phyloP scores from a whole-genome alignment of 2,113 vertebrate genomes.

The Probosciger aterrimus region DNA sequence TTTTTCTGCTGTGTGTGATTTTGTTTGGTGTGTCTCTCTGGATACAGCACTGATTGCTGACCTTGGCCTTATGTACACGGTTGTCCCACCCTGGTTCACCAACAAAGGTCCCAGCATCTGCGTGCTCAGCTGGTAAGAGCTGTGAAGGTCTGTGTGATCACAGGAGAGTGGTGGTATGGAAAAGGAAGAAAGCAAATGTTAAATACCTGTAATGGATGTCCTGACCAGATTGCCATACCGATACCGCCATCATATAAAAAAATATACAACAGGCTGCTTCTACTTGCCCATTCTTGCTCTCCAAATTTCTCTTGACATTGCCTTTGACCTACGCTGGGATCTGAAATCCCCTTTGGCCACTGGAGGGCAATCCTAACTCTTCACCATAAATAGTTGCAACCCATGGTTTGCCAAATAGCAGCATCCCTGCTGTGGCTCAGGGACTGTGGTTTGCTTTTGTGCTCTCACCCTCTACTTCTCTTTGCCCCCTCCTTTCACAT shows the following conservation, averaged over 20 bases:
- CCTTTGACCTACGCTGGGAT: neutral
- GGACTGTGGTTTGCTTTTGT: neutral
- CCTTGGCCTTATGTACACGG: neutral
- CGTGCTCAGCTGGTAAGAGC: neutral
- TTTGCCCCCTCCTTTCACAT: neutral
- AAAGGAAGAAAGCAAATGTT: neutral
- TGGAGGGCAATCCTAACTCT: constrained; percentile 19
- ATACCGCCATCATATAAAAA: neutral
- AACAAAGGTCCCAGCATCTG: neutral
- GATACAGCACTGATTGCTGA: neutral
- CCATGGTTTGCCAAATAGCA: neutral
- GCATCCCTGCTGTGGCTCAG: neutral
- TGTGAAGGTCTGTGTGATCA: neutral
- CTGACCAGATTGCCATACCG: neutral
- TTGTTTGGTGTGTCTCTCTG: neutral
- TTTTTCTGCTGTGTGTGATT: neutral
- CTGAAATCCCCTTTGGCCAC: neutral
- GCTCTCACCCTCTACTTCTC: neutral
- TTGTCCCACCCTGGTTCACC: neutral
- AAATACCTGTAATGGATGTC: neutral
- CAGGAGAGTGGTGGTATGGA: neutral
- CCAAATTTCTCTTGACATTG: neutral
- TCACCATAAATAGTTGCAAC: neutral
- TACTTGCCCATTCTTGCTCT: neutral
- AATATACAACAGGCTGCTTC: neutral